Conservation (phyloP, 2,113 vertebrate genomes). For the Bucco capensis region DNA sequence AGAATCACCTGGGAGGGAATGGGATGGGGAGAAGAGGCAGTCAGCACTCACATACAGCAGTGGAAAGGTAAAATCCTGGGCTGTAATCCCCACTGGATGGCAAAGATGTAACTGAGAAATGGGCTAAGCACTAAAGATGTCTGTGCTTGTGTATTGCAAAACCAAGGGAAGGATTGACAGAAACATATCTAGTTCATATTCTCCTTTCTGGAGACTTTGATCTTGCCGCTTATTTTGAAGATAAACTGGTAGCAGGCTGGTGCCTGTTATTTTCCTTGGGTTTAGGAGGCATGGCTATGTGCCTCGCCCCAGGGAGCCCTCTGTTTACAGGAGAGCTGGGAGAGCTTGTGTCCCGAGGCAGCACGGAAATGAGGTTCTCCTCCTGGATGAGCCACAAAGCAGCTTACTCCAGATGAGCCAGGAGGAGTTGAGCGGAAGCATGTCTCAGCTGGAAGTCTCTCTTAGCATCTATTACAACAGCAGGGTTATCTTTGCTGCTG, state of each 20-base stretch:
- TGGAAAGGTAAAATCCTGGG: not conserved
- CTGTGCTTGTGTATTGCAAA: not conserved
- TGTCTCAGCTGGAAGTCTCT: constrained; percentile 53
- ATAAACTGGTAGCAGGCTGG: not conserved
- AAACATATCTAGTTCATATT: not conserved
- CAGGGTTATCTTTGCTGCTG: constrained; percentile 38
- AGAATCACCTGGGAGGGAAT: not conserved
- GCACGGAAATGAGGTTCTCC: constrained; percentile 2
- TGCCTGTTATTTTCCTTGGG: not conserved
- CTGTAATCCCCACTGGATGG: no score
- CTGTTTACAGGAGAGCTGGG: not conserved
- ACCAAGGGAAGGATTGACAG: not conserved
- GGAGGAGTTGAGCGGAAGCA: not conserved
- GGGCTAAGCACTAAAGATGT: not conserved
- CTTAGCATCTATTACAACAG: constrained; percentile 53
- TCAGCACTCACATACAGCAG: not conserved
- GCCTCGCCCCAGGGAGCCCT: not conserved
- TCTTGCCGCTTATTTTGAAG: not conserved
- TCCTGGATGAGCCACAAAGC: constrained; percentile 9
- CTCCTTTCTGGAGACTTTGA: not conserved
- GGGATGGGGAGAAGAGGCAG: not conserved
- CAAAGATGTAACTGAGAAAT: not conserved
- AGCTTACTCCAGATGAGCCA: constrained; percentile 38
- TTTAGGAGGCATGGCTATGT: not conserved
- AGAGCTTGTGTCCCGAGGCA: not conserved